A percentile compares a stretch with the other conserved stretches of the same genome.
Evolutionary conservation across 2,113 vertebrate genomes (phyloP).

Genomic region (Notarius lentiginosus): DNA sequence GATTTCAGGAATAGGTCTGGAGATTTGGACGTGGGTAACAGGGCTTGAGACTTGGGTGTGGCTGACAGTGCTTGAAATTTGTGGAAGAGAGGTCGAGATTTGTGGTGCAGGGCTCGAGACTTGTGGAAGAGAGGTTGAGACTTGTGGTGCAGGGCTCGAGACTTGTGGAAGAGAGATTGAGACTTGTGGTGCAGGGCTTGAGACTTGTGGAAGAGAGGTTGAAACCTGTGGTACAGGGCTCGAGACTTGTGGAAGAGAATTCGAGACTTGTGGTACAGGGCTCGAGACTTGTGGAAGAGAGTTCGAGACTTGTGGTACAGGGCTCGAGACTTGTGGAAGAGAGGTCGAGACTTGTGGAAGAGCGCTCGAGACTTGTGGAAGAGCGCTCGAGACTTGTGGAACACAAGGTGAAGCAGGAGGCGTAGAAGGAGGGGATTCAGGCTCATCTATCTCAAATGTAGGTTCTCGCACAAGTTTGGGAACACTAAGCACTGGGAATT

Average conservation of each 20-base stretch:
- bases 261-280: not conserved
- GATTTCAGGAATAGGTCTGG: conserved; percentile 1
- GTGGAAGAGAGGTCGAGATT: not conserved
- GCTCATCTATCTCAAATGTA: conserved; percentile 65
- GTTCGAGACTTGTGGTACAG: not conserved
- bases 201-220: not conserved
- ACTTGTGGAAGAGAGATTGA: not conserved
- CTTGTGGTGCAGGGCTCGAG: not conserved
- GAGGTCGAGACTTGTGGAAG: not conserved
- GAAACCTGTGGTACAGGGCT: not conserved
- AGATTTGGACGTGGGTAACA: not conserved
- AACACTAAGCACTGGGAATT: conserved; percentile 69
- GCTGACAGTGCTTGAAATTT: not conserved
- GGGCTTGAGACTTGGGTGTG: not conserved
- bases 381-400: not conserved
- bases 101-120: not conserved
- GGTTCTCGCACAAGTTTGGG: conserved; percentile 62
- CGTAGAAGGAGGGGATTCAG: conserved; percentile 62
- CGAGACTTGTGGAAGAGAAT: not conserved
- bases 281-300: not conserved
- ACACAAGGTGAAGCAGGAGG: conserved; percentile 50
- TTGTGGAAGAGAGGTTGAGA: not conserved
- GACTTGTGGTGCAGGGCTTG: not conserved
- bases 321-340: not conserved
- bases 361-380: not conserved